Evolutionary conservation across 2,113 vertebrate genomes (phyloP).

Genomic region (Zosterops borbonicus): DNA sequence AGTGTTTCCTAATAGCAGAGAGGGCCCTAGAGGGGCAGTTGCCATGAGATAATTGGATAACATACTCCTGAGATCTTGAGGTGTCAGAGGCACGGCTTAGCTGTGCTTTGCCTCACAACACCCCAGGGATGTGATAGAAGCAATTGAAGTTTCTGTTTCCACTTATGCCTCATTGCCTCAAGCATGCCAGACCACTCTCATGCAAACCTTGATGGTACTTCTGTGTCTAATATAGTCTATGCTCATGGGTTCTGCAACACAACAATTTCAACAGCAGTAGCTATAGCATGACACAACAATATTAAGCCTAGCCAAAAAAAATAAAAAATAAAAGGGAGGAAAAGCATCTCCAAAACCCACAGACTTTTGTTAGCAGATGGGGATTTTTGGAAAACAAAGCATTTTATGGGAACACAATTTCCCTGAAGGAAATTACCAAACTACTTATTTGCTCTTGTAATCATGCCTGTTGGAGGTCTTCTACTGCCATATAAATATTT

Average conservation of each 20-base stretch:
- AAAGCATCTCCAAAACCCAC: neutral
- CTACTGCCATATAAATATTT: neutral
- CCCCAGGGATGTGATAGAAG: neutral
- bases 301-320: neutral
- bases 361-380: neutral
- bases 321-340: fast-evolving
- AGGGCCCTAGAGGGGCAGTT: neutral
- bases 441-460: neutral
- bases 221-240: neutral
- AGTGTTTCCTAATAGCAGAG: constrained; percentile 35
- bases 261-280: neutral
- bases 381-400: neutral
- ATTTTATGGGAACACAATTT: neutral
- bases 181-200: neutral
- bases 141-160: constrained; percentile 16
- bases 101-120: constrained; percentile 48
- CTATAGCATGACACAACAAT: neutral
- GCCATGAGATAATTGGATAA: constrained; percentile 47
- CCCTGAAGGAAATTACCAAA: neutral
- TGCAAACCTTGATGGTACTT: constrained; percentile 18
- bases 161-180: constrained; percentile 37
- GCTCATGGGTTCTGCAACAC: neutral
- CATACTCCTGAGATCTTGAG: constrained; percentile 7
- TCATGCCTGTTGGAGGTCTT: neutral
- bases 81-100: neutral